A percentile compares a stretch with the other conserved stretches of the same genome.
These are phyloP conservation scores for Lysandra coridon DNA, from an alignment of 2,888 invertebrate genomes.

Conservation along the genomic window DNA sequence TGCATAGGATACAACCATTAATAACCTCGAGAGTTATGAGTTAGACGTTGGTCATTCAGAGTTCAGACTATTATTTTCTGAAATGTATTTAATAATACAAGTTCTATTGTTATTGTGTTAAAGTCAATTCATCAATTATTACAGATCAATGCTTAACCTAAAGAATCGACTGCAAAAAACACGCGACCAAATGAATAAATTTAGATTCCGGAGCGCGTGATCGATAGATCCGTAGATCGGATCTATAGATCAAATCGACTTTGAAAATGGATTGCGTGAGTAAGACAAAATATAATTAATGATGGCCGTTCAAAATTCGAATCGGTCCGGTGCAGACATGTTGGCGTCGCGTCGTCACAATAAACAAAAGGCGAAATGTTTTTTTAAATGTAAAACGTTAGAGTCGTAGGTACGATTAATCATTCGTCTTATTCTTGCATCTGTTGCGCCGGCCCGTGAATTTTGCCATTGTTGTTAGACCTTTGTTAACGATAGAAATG, in stretches of 20 bases:
- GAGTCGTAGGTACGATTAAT: slow-evolving; percentile 70
- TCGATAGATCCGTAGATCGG: slow-evolving; percentile 78
- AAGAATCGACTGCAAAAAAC: slow-evolving; percentile 68
- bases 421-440: slow-evolving; percentile 73
- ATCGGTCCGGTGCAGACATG: slow-evolving; percentile 77
- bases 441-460: slow-evolving; percentile 67
- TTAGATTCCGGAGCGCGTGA: slow-evolving; percentile 75
- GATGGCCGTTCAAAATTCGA: slow-evolving; percentile 75
- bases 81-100: slow-evolving; percentile 14
- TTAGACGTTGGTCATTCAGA: too few relatives aligned
- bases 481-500: slow-evolving; percentile 55
- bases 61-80: background rate
- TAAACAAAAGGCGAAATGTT: slow-evolving; percentile 76
- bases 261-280: slow-evolving; percentile 79
- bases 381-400: slow-evolving; percentile 67
- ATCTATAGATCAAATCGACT: slow-evolving; percentile 79
- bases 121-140: slow-evolving; percentile 38
- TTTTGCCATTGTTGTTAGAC: slow-evolving; percentile 61
- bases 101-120: slow-evolving; percentile 28
- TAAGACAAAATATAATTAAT: slow-evolving; percentile 81
- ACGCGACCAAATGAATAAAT: slow-evolving; percentile 77
- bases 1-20: background rate
- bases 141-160: slow-evolving; percentile 36
- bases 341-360: slow-evolving; percentile 78
- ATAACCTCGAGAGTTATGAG: background rate